Percentiles rank a stretch among this genome's conserved stretches.
These are phyloP conservation scores for Trichopria drosophilae DNA, from an alignment of 2,888 invertebrate genomes.

Conservation along the genomic window DNA sequence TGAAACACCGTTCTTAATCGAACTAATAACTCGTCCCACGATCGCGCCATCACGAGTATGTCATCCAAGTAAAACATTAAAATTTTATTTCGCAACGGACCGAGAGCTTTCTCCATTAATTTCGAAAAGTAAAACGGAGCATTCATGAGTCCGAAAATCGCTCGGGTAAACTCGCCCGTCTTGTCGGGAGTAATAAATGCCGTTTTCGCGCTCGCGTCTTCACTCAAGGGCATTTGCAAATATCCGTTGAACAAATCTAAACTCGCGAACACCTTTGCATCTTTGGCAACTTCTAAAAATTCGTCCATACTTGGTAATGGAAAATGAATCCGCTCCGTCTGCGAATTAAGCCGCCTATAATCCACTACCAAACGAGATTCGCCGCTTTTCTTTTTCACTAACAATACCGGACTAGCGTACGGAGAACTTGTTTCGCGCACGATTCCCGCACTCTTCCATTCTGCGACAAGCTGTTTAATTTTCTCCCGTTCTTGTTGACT, in stretches of 20 bases:
- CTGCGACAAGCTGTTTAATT: conserved; percentile 3
- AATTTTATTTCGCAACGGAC: conserved; percentile 6
- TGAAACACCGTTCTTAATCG: conserved; percentile 8
- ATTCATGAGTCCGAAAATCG: too few relatives aligned
- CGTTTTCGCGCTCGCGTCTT: too few relatives aligned
- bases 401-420: conserved; percentile 4
- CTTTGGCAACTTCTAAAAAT: conserved; percentile 3
- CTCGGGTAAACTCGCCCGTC: too few relatives aligned
- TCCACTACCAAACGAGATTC: conserved; percentile 10
- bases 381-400: conserved; percentile 15
- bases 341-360: conserved; percentile 10
- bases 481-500: conserved; percentile 2
- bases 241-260: conserved; percentile 14
- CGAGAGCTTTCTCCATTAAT: too few relatives aligned
- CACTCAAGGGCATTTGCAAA: too few relatives aligned
- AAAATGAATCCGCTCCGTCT: too few relatives aligned
- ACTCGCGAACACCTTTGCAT: conserved; percentile 9
- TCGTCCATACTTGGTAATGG: conserved; percentile 4
- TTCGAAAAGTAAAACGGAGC: too few relatives aligned
- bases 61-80: too few relatives aligned
- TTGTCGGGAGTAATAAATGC: too few relatives aligned
- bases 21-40: conserved; percentile 16
- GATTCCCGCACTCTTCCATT: conserved; percentile 12
- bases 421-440: conserved; percentile 12
- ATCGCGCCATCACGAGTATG: conserved; percentile 8